Conservation (phyloP, 2,888 invertebrate genomes). For the Fissipunctia ypsillon region DNA sequence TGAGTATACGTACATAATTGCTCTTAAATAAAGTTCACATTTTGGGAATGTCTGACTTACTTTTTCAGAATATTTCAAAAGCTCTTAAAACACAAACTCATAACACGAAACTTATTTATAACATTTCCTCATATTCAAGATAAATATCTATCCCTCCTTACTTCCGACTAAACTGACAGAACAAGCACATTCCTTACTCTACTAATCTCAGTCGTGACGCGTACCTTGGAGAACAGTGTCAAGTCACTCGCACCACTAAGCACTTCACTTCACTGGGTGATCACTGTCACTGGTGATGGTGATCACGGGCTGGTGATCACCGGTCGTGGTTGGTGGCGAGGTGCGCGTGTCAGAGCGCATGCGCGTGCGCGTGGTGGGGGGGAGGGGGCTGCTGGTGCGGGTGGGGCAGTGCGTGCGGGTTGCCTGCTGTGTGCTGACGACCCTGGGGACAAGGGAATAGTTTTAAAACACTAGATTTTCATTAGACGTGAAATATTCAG, state of each 20-base stretch:
- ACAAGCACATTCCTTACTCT: constrained; percentile 51
- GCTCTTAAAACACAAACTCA: not conserved
- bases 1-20: not conserved
- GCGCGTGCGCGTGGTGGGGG: constrained; percentile 85
- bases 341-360: constrained; percentile 83
- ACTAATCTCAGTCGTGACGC: constrained; percentile 67
- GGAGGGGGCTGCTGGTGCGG: constrained; percentile 80
- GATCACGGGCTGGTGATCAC: constrained; percentile 57
- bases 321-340: constrained; percentile 70
- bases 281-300: constrained; percentile 32
- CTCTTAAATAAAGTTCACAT: not conserved
- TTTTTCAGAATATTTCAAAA: not conserved
- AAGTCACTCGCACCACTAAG: constrained; percentile 45
- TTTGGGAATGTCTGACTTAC: not conserved
- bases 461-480: too few relatives aligned
- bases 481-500: too few relatives aligned
- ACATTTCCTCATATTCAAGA: not conserved
- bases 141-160: not conserved
- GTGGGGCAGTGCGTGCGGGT: constrained; percentile 80
- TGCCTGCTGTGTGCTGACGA: constrained; percentile 84
- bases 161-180: constrained; percentile 27
- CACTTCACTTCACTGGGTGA: constrained; percentile 49
- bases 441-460: constrained; percentile 74
- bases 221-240: constrained; percentile 49
- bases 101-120: constrained; percentile 7